phyloP scores from a whole-genome alignment of 92 coral and sea anemone genomes.

The Desmophyllum pertusum region DNA sequence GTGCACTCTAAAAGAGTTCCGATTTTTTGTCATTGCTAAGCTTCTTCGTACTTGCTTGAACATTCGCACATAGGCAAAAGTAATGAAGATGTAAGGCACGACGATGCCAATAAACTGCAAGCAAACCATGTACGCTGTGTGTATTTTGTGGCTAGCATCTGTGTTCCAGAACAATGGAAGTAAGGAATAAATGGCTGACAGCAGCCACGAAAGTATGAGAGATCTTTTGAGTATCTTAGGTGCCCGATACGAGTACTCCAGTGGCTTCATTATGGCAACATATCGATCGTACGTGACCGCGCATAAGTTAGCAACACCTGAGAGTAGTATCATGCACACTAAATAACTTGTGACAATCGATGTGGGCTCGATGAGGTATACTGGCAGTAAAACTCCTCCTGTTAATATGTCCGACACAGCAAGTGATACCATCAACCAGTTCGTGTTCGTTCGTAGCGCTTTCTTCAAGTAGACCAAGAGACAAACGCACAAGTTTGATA shows the following conservation, averaged over 20 bases:
- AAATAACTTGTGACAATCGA: slow-evolving; percentile 65
- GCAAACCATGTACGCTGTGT: slow-evolving; percentile 63
- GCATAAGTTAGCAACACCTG: slow-evolving; percentile 81
- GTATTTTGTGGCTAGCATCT: slow-evolving; percentile 32
- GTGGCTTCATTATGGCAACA: slow-evolving; percentile 68
- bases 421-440: slow-evolving; percentile 74
- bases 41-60: slow-evolving; percentile 62
- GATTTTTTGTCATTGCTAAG: slow-evolving; percentile 35
- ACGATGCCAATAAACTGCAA: slow-evolving; percentile 70
- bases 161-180: slow-evolving; percentile 76
- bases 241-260: slow-evolving; percentile 60
- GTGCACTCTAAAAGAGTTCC: slow-evolving; percentile 23
- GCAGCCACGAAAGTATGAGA: slow-evolving; percentile 57
- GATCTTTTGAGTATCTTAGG: slow-evolving; percentile 55
- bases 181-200: slow-evolving; percentile 57
- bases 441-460: slow-evolving; percentile 68
- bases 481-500: slow-evolving; percentile 71
- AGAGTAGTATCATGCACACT: slow-evolving; percentile 61
- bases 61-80: slow-evolving; percentile 64
- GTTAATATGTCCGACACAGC: slow-evolving; percentile 77
- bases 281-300: slow-evolving; percentile 84
- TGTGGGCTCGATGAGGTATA: slow-evolving; percentile 64
- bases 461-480: slow-evolving; percentile 66
- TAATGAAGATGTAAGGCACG: slow-evolving; percentile 65
- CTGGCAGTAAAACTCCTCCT: slow-evolving; percentile 73